Evolutionary conservation across 2,888 invertebrate genomes (phyloP), one percentile per base, ranked within the genome.

Genomic region (Timema podura): DNA sequence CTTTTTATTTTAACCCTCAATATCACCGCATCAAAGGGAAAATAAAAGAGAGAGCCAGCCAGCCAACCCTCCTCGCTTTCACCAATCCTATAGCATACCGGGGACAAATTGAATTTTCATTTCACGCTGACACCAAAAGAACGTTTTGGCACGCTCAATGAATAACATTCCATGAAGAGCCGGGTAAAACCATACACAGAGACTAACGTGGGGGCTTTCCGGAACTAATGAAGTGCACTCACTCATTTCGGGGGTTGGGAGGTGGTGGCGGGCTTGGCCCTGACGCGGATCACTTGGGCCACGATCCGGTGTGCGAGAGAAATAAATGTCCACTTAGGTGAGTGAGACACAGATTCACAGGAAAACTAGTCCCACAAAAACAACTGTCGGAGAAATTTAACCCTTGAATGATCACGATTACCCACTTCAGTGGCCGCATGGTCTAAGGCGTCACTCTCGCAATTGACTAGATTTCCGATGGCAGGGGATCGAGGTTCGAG

Each of bases 111-210:
- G 67, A 70, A 70, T 70, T 70, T 70, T 67, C 67, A 70, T 70
- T 70, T 70, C 70, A 67, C 70, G 67, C 70, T 61, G 67, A 70
- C 70, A 70, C 70, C 70, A 70, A 70, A 70, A 67, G 64, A 67
- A 66, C 66, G 48, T 49, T 61, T 67, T 66, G 61, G 48, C 45
- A 48, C 51, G 51, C 70, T 69, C 69, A 57, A 65, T 69, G 65
- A 69, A 69, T 65, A 69, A 69, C 69, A 69, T 69, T 69, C 69
- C 69, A 54, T 68, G 59, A 68, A 30, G 30, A 30, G 30, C 30
- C 30, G 30, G 30, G 68, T 68, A 61, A 68, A 68, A 68, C 59
- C 68, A 68, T 61, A 48, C 68, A 59, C 30, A 30, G 15, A 47
- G 48, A 49, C 49, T 8, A 44, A 30, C 30, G 59, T 48, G 45